Percentiles rank a stretch among this genome's conserved stretches.
Evolutionary conservation across 2,888 invertebrate genomes (phyloP).

Genomic region (Mantis religiosa): DNA sequence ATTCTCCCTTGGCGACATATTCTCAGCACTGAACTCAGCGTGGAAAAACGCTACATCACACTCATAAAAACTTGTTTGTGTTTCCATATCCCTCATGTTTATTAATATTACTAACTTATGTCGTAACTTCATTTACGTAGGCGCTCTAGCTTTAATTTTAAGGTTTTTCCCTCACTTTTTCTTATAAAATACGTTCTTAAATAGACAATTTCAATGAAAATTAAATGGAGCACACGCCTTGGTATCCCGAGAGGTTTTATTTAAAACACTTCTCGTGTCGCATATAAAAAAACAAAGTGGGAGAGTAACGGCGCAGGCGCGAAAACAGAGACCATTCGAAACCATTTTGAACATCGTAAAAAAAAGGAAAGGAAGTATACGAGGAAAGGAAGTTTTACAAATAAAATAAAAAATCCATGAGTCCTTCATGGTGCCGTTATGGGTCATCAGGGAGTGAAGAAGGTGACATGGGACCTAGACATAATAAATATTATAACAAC

Average conservation of each 20-base stretch:
- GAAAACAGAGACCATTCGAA: slow-evolving; percentile 25
- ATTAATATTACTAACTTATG: neutral
- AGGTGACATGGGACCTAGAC: slow-evolving; percentile 47
- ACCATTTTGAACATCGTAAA: slow-evolving; percentile 30
- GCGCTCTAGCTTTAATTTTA: slow-evolving; percentile 22
- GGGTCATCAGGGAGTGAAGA: slow-evolving; percentile 23
- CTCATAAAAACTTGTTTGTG: neutral
- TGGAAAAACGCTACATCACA: neutral
- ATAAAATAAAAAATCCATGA: slow-evolving; percentile 30
- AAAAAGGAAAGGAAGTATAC: neutral
- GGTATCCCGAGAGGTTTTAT: slow-evolving; percentile 23
- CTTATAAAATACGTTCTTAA: slow-evolving; percentile 18
- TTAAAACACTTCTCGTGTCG: slow-evolving; percentile 29
- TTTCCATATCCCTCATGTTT: neutral
- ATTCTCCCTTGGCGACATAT: neutral
- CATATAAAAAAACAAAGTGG: slow-evolving; percentile 18
- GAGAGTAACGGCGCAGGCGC: slow-evolving; percentile 2
- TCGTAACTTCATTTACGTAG: slow-evolving; percentile 2
- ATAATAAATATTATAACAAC: slow-evolving; percentile 50
- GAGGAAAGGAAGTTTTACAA: slow-evolving; percentile 22
- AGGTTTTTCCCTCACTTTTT: neutral
- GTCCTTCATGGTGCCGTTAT: slow-evolving; percentile 23
- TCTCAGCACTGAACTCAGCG: neutral
- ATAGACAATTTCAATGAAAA: slow-evolving; percentile 24
- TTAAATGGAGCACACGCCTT: slow-evolving; percentile 16